Evolutionary conservation across 2,113 vertebrate species (phyloP).

Genomic region (Epinephelus cyanopodus): DNA sequence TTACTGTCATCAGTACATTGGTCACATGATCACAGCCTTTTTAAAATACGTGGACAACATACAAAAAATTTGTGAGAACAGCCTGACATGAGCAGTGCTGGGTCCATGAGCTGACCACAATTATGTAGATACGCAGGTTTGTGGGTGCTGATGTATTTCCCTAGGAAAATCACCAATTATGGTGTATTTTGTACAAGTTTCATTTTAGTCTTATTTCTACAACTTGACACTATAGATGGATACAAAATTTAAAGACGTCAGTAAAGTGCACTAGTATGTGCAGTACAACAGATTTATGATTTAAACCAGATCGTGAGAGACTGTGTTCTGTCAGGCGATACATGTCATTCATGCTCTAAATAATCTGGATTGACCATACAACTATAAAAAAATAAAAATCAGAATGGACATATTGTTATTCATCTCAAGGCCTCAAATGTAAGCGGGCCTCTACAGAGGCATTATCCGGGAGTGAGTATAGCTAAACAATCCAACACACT

Average conservation of each 20-base stretch:
- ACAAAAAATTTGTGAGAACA: too few species aligned
- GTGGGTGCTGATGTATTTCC: background rate
- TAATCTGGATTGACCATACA: slow-evolving; percentile 26
- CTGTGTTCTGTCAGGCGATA: background rate
- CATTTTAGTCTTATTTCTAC: background rate
- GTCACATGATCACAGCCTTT: too few species aligned
- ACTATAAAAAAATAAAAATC: slow-evolving; percentile 34
- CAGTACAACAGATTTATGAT: background rate
- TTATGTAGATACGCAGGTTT: too few species aligned
- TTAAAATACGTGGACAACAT: too few species aligned
- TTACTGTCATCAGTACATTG: too few species aligned
- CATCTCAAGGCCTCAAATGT: slow-evolving; percentile 62
- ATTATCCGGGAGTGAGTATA: slow-evolving; percentile 68
- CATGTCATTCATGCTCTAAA: slow-evolving; percentile 15
- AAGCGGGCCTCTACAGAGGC: slow-evolving; percentile 65
- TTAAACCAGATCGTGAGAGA: background rate
- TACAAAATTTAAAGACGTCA: background rate
- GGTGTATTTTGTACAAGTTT: background rate
- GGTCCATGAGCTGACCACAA: background rate
- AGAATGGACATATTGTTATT: slow-evolving; percentile 68
- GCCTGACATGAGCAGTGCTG: background rate
- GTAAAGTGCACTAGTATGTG: background rate
- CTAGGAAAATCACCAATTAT: background rate
- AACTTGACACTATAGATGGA: background rate
- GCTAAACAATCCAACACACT: slow-evolving; percentile 79